Conservation (phyloP, 2,113 vertebrate genomes). For the Nothoprocta pentlandii region DNA sequence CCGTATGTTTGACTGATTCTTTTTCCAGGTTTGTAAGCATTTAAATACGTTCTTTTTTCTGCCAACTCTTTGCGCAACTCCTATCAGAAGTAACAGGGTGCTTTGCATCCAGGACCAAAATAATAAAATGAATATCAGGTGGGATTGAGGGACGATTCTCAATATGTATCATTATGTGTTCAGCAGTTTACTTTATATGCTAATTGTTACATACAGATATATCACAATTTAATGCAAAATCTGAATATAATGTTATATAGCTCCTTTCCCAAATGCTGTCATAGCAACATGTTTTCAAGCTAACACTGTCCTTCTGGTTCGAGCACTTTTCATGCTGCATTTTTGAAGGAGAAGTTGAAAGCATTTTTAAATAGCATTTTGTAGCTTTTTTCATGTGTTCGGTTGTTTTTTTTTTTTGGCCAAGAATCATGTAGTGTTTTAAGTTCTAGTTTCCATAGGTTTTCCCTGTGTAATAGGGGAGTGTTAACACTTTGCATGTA, state of each 20-base stretch:
- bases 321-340: slow-evolving; percentile 31
- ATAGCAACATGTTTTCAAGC: slow-evolving; percentile 20
- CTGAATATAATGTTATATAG: slow-evolving; percentile 14
- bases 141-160: slow-evolving; percentile 76
- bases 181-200: slow-evolving; percentile 75
- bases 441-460: slow-evolving; percentile 43
- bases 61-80: slow-evolving; percentile 70
- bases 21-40: slow-evolving; percentile 80
- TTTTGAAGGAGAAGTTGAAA: slow-evolving; percentile 33
- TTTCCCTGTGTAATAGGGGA: neutral
- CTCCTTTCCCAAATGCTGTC: slow-evolving; percentile 45
- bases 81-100: slow-evolving; percentile 74
- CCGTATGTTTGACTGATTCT: slow-evolving; percentile 74
- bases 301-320: slow-evolving; percentile 27
- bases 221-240: neutral
- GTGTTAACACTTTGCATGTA: slow-evolving; percentile 52
- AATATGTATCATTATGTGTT: slow-evolving; percentile 75
- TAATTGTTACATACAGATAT: slow-evolving; percentile 46
- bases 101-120: slow-evolving; percentile 75
- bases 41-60: slow-evolving; percentile 74
- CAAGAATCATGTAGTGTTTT: slow-evolving; percentile 28
- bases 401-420: slow-evolving; percentile 17
- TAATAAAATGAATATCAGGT: slow-evolving; percentile 80
- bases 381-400: slow-evolving; percentile 14
- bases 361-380: slow-evolving; percentile 5